Evolutionary conservation across 1,140 invertebrate genomes (phyloP).

Genomic region (Psilanteris sp.): DNA sequence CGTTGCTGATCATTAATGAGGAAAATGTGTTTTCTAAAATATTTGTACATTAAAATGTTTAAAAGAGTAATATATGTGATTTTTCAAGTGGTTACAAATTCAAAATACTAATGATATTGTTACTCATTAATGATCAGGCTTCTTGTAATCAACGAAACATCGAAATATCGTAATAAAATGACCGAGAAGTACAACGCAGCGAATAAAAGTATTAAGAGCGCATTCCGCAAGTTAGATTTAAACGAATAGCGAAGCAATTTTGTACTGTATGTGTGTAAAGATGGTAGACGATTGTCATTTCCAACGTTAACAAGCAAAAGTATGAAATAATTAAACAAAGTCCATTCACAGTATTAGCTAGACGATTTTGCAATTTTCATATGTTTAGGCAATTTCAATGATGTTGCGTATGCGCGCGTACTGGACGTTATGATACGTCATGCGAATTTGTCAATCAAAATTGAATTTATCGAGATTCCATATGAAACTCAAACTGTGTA

Average conservation of each 20-base stretch:
- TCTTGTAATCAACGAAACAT: too few species aligned
- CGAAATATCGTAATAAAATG: conserved; percentile 56
- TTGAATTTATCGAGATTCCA: too few species aligned
- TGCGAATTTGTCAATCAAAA: conserved; percentile 2
- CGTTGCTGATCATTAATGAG: too few species aligned
- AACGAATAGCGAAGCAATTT: conserved; percentile 47
- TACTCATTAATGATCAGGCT: too few species aligned
- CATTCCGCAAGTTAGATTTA: conserved; percentile 55
- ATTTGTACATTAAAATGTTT: too few species aligned
- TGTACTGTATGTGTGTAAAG: conserved; percentile 17
- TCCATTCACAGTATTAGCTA: conserved; percentile 62
- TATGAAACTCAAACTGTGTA: too few species aligned
- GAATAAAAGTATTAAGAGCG: conserved; percentile 58
- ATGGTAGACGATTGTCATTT: conserved; percentile 7
- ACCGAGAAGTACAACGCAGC: conserved; percentile 37
- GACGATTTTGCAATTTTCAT: conserved; percentile 58
- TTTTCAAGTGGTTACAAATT: too few species aligned
- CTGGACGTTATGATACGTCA: conserved; percentile 23
- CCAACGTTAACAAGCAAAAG: conserved; percentile 20
- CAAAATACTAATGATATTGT: too few species aligned
- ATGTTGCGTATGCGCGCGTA: conserved; percentile 47
- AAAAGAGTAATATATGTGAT: too few species aligned
- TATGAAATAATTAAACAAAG: conserved; percentile 36
- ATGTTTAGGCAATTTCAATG: conserved; percentile 51
- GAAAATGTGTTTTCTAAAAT: too few species aligned